Conservation (phyloP, 2,113 vertebrate genomes). For the Alethe castanea region DNA sequence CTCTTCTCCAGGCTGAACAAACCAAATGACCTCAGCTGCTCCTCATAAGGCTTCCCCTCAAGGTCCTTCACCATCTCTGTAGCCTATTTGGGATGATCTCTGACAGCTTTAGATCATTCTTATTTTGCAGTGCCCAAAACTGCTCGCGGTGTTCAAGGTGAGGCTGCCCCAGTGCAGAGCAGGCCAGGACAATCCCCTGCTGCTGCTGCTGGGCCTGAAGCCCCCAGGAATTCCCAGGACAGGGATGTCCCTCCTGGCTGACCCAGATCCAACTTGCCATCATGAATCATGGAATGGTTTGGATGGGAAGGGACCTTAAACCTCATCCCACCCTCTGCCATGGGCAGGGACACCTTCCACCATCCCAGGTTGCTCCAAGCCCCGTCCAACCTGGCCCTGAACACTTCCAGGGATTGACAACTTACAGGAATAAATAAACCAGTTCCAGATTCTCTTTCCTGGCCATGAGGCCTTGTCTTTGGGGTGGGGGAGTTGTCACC, state of each 20-base stretch:
- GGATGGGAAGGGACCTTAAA: neutral
- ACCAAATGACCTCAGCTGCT: neutral
- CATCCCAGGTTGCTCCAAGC: rapidly evolving
- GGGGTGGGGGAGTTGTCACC: neutral
- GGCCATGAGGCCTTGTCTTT: neutral
- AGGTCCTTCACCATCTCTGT: neutral
- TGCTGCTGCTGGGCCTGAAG: neutral
- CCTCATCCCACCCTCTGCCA: neutral
- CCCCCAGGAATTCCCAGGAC: neutral
- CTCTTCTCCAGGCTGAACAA: neutral
- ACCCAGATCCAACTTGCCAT: neutral
- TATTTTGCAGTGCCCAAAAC: neutral
- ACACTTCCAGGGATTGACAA: neutral
- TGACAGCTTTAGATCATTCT: neutral
- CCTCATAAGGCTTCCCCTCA: neutral
- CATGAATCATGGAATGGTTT: neutral
- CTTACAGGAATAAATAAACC: neutral
- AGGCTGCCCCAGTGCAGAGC: rapidly evolving
- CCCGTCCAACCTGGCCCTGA: neutral
- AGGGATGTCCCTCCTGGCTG: neutral
- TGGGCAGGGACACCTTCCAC: neutral
- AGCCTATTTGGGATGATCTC: neutral
- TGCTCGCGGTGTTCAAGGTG: neutral
- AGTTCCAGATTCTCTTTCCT: neutral
- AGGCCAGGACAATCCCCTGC: rapidly evolving